Evolutionary conservation across 2,797 vertebrate species (phyloP).

Genomic region (Cyclopterus lumpus): DNA sequence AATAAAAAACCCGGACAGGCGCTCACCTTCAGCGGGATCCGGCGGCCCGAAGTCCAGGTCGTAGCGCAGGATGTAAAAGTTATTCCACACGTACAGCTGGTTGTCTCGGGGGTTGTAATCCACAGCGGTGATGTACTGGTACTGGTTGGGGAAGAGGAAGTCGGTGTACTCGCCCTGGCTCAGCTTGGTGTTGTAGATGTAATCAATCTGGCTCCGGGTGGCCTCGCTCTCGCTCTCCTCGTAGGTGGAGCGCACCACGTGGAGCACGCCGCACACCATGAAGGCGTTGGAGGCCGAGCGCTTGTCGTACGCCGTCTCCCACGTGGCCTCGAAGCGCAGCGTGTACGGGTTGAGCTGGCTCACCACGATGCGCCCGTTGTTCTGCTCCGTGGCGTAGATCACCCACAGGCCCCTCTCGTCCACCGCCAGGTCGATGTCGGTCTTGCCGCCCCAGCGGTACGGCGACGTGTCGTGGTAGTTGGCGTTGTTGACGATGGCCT

Average conservation of each 20-base stretch:
- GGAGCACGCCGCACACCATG: constrained; percentile 97
- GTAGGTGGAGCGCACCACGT: constrained; percentile 96
- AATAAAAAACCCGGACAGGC: constrained; percentile 4
- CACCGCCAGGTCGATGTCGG: constrained; percentile 97
- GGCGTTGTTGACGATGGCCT: constrained; percentile 97
- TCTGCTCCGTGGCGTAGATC: constrained; percentile 98
- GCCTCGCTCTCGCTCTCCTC: constrained; percentile 97
- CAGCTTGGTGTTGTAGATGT: constrained; percentile 95
- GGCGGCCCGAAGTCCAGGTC: constrained; percentile 96
- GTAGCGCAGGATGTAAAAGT: constrained; percentile 97
- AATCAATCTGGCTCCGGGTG: constrained; percentile 93
- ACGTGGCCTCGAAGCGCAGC: constrained; percentile 95
- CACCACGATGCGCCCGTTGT: constrained; percentile 98
- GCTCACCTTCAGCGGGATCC: constrained; percentile 96
- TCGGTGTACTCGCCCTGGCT: constrained; percentile 92
- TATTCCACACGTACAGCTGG: constrained; percentile 99
- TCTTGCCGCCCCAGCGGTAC: constrained; percentile 98
- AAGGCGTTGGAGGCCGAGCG: constrained; percentile 98
- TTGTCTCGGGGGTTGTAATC: constrained; percentile 99
- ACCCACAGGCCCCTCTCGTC: constrained; percentile 98
- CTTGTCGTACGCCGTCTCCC: constrained; percentile 97
- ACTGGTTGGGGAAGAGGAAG: constrained; percentile 96
- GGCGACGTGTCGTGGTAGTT: constrained; percentile 99
- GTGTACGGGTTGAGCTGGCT: constrained; percentile 99
- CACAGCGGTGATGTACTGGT: constrained; percentile 98